phyloP scores from a whole-genome alignment of 2,113 vertebrate species.

The Varanus salvator region DNA sequence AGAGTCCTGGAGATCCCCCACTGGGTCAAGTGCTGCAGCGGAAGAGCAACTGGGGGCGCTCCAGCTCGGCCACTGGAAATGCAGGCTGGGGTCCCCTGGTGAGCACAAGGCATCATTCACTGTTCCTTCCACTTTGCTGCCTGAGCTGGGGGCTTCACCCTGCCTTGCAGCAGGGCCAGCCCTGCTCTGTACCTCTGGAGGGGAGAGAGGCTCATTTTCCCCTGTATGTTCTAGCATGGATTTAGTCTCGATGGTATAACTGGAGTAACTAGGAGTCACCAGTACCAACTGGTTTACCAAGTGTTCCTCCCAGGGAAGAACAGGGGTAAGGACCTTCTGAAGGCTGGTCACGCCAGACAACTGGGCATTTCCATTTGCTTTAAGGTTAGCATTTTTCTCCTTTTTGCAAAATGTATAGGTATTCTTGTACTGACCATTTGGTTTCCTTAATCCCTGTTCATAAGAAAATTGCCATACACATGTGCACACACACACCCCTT shows the following conservation, averaged over 20 bases:
- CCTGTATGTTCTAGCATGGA: background rate
- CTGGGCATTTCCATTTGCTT: background rate
- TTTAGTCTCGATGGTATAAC: background rate
- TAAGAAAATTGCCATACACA: slow-evolving; percentile 35
- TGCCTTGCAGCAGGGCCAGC: no score
- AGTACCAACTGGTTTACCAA: background rate
- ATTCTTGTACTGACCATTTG: slow-evolving; percentile 3
- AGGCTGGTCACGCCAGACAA: background rate
- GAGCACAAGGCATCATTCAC: no score
- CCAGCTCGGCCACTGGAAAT: no score
- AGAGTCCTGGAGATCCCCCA: no score
- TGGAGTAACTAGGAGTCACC: background rate
- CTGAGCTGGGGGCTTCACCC: no score
- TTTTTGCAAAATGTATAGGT: background rate
- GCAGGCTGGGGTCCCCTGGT: no score
- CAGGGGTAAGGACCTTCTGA: background rate
- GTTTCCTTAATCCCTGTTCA: slow-evolving; percentile 12
- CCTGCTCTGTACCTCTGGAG: background rate
- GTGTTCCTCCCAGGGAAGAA: background rate
- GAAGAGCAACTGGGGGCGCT: no score
- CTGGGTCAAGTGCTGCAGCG: no score
- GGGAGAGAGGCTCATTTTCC: background rate
- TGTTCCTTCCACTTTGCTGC: no score
- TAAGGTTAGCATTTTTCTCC: background rate
- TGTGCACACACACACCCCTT: slow-evolving; percentile 26